A percentile compares a stretch with the other conserved stretches of the same genome.
Evolutionary conservation across 2,888 invertebrate genomes (phyloP).

Genomic region (Chymomyza procnemis): DNA sequence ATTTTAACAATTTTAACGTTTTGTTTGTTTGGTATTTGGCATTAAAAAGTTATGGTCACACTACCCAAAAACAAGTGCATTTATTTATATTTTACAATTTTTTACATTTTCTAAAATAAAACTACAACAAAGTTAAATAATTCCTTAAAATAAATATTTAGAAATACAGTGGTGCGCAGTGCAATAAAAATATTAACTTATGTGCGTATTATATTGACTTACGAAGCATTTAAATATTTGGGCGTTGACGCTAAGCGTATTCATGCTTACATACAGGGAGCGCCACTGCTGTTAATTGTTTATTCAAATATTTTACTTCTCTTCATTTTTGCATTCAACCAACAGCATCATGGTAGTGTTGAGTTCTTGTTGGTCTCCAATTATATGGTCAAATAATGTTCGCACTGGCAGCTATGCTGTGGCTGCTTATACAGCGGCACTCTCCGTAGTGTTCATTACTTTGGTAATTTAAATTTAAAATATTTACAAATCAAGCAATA

Average conservation of each 20-base stretch:
- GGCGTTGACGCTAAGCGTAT: neutral
- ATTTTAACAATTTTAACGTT: neutral
- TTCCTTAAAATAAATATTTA: neutral
- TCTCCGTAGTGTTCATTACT: slow-evolving; percentile 87
- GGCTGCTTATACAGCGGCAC: slow-evolving; percentile 87
- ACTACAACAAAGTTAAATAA: neutral
- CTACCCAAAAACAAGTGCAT: neutral
- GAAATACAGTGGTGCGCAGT: neutral
- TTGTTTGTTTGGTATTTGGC: neutral
- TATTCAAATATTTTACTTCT: neutral
- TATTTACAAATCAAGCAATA: neutral
- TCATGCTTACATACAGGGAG: neutral
- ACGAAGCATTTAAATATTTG: neutral
- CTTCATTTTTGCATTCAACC: neutral
- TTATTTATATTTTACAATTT: neutral
- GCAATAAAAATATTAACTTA: neutral
- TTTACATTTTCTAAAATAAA: neutral
- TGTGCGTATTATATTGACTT: neutral
- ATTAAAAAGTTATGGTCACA: neutral
- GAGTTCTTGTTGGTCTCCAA: slow-evolving; percentile 92
- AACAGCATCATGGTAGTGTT: slow-evolving; percentile 83
- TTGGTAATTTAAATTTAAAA: slow-evolving; percentile 72
- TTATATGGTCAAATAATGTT: slow-evolving; percentile 89
- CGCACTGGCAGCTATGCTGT: slow-evolving; percentile 88
- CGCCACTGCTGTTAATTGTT: neutral